Base-by-base conservation (phyloP, 2,113 vertebrate genomes). In the Nestor notabilis region DNA sequence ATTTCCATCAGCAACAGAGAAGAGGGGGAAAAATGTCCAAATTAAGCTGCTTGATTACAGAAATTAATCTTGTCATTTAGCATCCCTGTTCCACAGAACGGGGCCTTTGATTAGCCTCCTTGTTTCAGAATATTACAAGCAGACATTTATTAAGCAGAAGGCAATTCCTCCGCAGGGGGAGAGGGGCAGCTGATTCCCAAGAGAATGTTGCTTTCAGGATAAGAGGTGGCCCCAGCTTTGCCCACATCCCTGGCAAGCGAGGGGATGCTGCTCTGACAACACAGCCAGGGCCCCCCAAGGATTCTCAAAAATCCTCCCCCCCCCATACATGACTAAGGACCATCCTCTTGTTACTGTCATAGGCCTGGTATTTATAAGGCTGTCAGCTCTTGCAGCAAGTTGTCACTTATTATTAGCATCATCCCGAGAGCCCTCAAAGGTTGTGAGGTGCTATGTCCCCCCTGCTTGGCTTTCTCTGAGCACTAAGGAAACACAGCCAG, bases 41-140 rank as follows among this genome's bases (percentile, higher is more conserved):
- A 98, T 98, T 98, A 98, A 97, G 98, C 97, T 96, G 90, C 98
- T 98, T 98, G 97, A 98, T 98, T 98, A 98, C 98, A 89, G 97
- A 98, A 98, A 98, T 98, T 98, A 98, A 98, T 98, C 98, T 98
- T 98, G 98, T 98, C 98, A 97, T 96, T 98, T 98, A 97, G 97
- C 82, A 53, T 97, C 93, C 97, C 97, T 95, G 93, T 95, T 98
- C 97, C 96, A 96, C 92, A 95, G 97, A 98, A 98, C 84, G 41
- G 91, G 96, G 97, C 87, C 97, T 98, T 97, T 98, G 98, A 98
- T 98, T 98, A 98, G 97, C 94, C 97, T 98, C 89, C 98, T 98
- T 98, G 97, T 98, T 98, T 97, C 96, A 89, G 97, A 98, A 96
- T 98, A 98, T 98, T 98, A 98, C 98, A 97, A 98, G 97, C 97